A percentile compares a stretch with the other conserved stretches of the same genome.
Evolutionary conservation across 1,140 invertebrate species (phyloP).

Genomic region (Drosophila repletoides): DNA sequence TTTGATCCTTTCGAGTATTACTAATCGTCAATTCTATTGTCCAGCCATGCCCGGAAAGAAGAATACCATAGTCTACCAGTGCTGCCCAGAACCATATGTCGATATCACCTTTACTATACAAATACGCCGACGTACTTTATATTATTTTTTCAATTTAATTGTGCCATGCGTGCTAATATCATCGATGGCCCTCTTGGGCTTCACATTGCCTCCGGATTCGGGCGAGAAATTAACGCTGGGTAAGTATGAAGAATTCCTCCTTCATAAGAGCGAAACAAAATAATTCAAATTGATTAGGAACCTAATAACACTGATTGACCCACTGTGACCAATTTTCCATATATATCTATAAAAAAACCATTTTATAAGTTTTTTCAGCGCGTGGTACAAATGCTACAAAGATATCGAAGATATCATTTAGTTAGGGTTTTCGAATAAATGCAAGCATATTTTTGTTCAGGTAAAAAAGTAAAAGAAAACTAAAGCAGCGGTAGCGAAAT

Average conservation of each 20-base stretch:
- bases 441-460: constrained; percentile 28
- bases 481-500: constrained; percentile 81
- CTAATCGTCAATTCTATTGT: constrained; percentile 66
- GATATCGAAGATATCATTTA: constrained; percentile 2
- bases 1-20: constrained; percentile 16
- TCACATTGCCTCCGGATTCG: constrained; percentile 98
- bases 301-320: constrained; percentile 22
- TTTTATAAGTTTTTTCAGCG: constrained; percentile 39
- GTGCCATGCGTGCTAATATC: constrained; percentile 99
- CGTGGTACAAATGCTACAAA: constrained; percentile 5
- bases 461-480: no score
- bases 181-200: constrained; percentile 98
- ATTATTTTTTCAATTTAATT: constrained; percentile 99
- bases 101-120: constrained; percentile 99
- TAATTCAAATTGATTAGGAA: constrained; percentile 7
- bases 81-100: constrained; percentile 96
- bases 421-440: constrained; percentile 24
- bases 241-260: no score
- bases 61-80: constrained; percentile 91
- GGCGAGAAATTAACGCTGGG: constrained; percentile 99
- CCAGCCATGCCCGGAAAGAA: constrained; percentile 93
- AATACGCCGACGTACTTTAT: constrained; percentile 97
- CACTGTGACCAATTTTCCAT: constrained; percentile 14
- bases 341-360: constrained; percentile 26
- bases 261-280: constrained; percentile 10